These are phyloP conservation scores for Lacanobia oleracea DNA, from an alignment of 2,888 invertebrate species.

Conservation along the genomic window DNA sequence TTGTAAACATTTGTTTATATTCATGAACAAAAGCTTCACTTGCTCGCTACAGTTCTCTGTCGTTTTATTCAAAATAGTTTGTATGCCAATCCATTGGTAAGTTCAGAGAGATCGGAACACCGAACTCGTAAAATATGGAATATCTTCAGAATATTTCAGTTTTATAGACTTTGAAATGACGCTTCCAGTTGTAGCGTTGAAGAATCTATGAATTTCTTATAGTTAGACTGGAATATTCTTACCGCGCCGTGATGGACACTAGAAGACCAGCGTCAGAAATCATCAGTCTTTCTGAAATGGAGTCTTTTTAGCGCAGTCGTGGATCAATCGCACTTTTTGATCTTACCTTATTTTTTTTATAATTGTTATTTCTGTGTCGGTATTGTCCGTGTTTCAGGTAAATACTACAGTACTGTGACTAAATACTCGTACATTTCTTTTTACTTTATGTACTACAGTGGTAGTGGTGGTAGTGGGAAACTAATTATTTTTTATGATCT, in stretches of 20 bases:
- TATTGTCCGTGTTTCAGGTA: too few relatives aligned
- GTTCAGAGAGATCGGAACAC: constrained; percentile 43
- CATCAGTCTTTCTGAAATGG: not conserved
- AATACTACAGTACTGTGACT: not conserved
- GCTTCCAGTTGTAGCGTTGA: constrained; percentile 30
- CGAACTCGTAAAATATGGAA: constrained; percentile 58
- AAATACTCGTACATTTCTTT: too few relatives aligned
- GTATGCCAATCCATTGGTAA: constrained; percentile 50
- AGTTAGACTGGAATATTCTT: constrained; percentile 18
- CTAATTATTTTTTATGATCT: too few relatives aligned
- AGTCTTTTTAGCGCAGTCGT: not conserved
- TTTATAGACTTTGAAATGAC: constrained; percentile 53
- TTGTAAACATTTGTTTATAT: constrained; percentile 18
- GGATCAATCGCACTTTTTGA: not conserved
- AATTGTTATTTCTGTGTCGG: not conserved
- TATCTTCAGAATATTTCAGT: constrained; percentile 47
- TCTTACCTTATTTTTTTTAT: not conserved
- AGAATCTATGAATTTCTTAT: constrained; percentile 43
- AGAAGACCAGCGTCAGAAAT: not conserved
- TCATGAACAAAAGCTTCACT: constrained; percentile 20
- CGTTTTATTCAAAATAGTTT: constrained; percentile 57
- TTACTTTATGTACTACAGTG: too few relatives aligned
- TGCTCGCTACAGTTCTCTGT: constrained; percentile 29
- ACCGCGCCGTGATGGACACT: too few relatives aligned
- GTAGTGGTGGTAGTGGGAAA: too few relatives aligned